These are phyloP conservation scores for Engraulis encrasicolus DNA, from an alignment of 2,113 vertebrate genomes.

Conservation along the genomic window DNA sequence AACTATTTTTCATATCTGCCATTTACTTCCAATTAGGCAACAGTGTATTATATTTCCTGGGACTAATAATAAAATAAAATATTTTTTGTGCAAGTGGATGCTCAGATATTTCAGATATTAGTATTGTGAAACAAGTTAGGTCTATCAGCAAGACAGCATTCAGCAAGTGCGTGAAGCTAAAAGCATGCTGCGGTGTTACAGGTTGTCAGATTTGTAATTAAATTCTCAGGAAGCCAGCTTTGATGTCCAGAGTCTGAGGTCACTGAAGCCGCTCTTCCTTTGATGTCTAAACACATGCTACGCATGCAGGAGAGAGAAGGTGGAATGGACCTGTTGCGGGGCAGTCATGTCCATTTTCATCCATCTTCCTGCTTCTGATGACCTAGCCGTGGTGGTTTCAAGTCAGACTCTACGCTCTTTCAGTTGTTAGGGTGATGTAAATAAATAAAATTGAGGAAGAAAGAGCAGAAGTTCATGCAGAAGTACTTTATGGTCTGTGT, in stretches of 20 bases:
- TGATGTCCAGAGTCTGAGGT: constrained; percentile 18
- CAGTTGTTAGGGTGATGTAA: no score
- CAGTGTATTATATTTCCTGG: no score
- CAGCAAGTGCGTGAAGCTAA: background rate
- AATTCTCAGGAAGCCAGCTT: constrained; percentile 31
- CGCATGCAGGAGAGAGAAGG: background rate
- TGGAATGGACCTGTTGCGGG: background rate
- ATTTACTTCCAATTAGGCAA: no score
- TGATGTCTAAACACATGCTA: background rate
- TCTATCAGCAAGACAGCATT: no score
- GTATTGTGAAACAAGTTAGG: background rate
- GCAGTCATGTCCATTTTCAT: no score
- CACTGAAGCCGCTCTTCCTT: background rate
- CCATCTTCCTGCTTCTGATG: background rate
- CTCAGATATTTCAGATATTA: no score
- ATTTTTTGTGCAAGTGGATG: no score
- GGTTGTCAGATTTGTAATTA: constrained; percentile 37
- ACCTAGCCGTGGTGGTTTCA: background rate
- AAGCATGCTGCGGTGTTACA: no score
- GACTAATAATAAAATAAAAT: no score
- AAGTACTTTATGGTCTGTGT: background rate
- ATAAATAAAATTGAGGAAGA: background rate
- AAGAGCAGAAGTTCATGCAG: background rate
- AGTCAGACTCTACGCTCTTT: background rate
- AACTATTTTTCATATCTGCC: no score